A percentile compares a stretch with the other conserved stretches of the same genome.
These are phyloP conservation scores for Hypotaenidia okinawae DNA, from an alignment of 2,797 vertebrate genomes.

Conservation along the genomic window DNA sequence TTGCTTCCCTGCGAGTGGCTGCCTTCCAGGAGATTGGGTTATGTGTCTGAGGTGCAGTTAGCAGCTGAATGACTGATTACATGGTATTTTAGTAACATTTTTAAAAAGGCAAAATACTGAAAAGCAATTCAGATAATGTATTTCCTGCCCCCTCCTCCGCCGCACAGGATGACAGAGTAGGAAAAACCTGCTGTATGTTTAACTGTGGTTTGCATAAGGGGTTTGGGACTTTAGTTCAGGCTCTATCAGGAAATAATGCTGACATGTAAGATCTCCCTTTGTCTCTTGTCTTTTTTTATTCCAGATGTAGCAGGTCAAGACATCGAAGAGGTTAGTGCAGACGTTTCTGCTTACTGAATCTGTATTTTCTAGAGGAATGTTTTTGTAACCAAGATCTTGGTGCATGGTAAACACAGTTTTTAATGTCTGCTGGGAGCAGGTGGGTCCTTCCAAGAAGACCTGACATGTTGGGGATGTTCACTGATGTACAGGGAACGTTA, in stretches of 20 bases:
- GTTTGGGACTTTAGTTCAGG: not conserved
- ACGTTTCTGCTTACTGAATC: constrained; percentile 53
- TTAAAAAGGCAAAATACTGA: constrained; percentile 48
- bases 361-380: constrained; percentile 18
- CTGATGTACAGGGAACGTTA: not conserved
- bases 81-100: constrained; percentile 49
- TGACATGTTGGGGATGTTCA: not conserved
- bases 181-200: not conserved
- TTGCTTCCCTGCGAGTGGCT: constrained; percentile 6
- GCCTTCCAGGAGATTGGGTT: constrained; percentile 48
- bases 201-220: not conserved
- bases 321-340: constrained; percentile 76
- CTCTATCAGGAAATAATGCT: not conserved
- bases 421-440: not conserved
- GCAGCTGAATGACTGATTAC: constrained; percentile 56
- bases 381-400: not conserved
- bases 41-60: constrained; percentile 41
- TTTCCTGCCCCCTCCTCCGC: constrained; percentile 20
- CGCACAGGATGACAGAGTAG: not conserved
- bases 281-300: not conserved
- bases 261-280: not conserved
- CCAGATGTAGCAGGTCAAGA: constrained; percentile 68
- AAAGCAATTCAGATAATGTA: constrained; percentile 49
- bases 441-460: not conserved
- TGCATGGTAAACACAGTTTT: not conserved